Conservation (phyloP, 1,140 invertebrate genomes). For the Pseudomyrmex sp. region DNA sequence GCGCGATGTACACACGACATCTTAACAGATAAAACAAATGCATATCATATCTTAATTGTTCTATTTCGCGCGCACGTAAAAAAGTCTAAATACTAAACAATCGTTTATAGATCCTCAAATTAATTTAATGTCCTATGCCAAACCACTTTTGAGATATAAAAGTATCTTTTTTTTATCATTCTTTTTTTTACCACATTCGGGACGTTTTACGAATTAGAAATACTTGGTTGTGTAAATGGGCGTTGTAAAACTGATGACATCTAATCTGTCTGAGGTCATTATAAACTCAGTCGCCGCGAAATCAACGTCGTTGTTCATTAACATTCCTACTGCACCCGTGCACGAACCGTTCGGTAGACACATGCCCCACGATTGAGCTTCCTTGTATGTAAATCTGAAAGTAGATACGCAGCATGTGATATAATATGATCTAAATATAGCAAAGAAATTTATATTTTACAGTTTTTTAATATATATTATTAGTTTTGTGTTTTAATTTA, state of each 20-base stretch:
- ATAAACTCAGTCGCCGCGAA: constrained; percentile 80
- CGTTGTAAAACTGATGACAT: constrained; percentile 79
- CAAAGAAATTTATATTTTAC: no score
- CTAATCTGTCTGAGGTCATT: constrained; percentile 80
- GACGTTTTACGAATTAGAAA: background rate
- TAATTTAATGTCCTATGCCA: no score
- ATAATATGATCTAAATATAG: background rate
- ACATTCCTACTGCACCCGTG: constrained; percentile 77
- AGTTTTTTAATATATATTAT: no score
- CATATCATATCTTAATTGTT: background rate
- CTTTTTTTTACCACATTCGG: background rate
- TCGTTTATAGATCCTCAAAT: no score
- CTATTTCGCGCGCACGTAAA: background rate
- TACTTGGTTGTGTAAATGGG: constrained; percentile 80
- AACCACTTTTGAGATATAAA: no score
- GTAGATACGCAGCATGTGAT: background rate
- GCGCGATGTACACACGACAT: constrained; percentile 80
- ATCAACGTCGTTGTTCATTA: constrained; percentile 76
- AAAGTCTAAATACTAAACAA: background rate
- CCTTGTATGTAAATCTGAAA: constrained; percentile 74
- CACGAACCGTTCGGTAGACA: constrained; percentile 75
- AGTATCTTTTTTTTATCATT: no score
- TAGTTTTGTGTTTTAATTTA: no score
- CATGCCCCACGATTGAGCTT: constrained; percentile 76
- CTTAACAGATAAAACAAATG: constrained; percentile 64